Percentiles rank a stretch among this genome's conserved stretches.
Evolutionary conservation across 2,113 vertebrate genomes (phyloP).

Genomic region (Ellobius talpinus): DNA sequence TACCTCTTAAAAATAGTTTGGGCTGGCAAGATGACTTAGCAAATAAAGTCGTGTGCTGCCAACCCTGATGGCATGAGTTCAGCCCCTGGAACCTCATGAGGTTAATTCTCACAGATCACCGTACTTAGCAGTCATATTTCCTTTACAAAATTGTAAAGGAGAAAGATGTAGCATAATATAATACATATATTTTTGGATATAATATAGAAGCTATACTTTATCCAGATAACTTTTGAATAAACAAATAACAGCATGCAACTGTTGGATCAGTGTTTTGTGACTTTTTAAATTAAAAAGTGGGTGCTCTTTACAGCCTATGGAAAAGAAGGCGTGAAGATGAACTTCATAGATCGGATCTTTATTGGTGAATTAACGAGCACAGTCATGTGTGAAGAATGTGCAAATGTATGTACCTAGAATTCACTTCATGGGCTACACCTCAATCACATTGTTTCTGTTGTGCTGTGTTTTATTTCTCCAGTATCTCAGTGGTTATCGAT

Average conservation of each 20-base stretch:
- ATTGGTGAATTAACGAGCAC: slow-evolving; percentile 99
- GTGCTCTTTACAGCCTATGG: slow-evolving; percentile 92
- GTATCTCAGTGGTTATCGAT: slow-evolving; percentile 95
- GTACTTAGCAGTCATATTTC: slow-evolving; percentile 3
- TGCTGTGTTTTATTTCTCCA: slow-evolving; percentile 86
- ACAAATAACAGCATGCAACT: slow-evolving; percentile 77
- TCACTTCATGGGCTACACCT: slow-evolving; percentile 82
- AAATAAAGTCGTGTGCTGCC: no score
- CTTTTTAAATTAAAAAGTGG: slow-evolving; percentile 83
- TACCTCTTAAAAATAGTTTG: slow-evolving; percentile 18
- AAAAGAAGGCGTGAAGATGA: slow-evolving; percentile 98
- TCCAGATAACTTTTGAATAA: slow-evolving; percentile 69
- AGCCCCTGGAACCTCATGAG: background rate
- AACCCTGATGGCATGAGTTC: background rate
- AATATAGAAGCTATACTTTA: slow-evolving; percentile 31
- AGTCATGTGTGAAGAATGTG: slow-evolving; percentile 99
- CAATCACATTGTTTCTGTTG: slow-evolving; percentile 76
- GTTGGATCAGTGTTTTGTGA: slow-evolving; percentile 82
- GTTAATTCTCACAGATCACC: slow-evolving; percentile 4
- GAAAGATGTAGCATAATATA: background rate
- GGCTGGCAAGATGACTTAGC: background rate
- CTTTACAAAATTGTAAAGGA: background rate
- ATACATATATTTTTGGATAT: slow-evolving; percentile 36
- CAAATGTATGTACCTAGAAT: slow-evolving; percentile 93
- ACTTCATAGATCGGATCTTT: slow-evolving; percentile 98